Conservation (phyloP, 2,888 invertebrate genomes). For the Chalcosyrphus nemorum region DNA sequence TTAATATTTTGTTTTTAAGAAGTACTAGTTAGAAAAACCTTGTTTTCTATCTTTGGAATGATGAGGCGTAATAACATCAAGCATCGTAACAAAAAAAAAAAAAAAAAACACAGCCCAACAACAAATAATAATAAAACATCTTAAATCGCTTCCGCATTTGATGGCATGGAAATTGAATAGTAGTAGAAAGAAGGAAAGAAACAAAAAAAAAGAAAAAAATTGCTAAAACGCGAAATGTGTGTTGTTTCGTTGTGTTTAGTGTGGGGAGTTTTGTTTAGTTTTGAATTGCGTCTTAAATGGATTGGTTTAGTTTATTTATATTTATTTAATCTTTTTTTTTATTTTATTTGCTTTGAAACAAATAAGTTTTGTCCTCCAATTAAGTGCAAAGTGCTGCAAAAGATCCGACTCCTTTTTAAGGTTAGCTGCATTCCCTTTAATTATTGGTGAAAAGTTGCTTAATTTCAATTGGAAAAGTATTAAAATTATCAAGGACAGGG, state of each 20-base stretch:
- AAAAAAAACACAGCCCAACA: slow-evolving; percentile 15
- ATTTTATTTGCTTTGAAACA: background rate
- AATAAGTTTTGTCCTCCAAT: background rate
- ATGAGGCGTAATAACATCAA: slow-evolving; percentile 69
- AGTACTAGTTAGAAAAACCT: slow-evolving; percentile 38
- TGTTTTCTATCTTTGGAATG: slow-evolving; percentile 70
- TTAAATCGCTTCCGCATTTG: slow-evolving; percentile 72
- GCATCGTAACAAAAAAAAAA: slow-evolving; percentile 16
- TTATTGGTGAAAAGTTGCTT: background rate
- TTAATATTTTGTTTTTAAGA: background rate
- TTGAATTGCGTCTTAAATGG: slow-evolving; percentile 69
- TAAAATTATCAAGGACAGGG: background rate
- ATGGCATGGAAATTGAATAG: slow-evolving; percentile 69
- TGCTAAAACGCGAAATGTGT: slow-evolving; percentile 47
- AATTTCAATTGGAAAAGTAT: background rate
- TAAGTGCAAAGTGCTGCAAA: background rate
- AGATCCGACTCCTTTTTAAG: slow-evolving; percentile 7
- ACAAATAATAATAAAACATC: slow-evolving; percentile 70
- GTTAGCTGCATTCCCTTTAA: slow-evolving; percentile 13
- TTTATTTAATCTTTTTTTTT: too few species aligned
- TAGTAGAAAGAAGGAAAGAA: slow-evolving; percentile 40
- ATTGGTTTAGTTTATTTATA: slow-evolving; percentile 57
- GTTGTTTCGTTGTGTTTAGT: slow-evolving; percentile 58
- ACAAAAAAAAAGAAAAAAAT: slow-evolving; percentile 37
- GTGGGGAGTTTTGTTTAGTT: slow-evolving; percentile 68